Base-by-base conservation (phyloP, 2,888 invertebrate species). In the Stictocephala bisonia region DNA sequence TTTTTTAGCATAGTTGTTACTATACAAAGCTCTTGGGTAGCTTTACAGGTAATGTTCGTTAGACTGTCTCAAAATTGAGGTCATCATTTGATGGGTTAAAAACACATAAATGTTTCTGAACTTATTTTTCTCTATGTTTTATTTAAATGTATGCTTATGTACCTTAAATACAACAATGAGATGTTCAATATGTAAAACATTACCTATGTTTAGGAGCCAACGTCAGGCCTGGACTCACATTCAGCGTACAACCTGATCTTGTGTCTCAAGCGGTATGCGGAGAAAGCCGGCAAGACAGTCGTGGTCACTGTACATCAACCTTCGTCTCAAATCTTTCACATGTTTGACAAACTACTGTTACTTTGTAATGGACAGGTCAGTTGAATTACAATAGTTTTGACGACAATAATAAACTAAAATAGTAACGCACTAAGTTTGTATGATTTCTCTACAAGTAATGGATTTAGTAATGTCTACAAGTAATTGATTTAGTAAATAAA, bases 221-320 rank as follows among this genome's bases (percentile, higher is more conserved):
- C 93, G 18, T 93, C 93, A 41, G 93, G 93, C 29, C 85, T 94
- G 80, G 94, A 94, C 84, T 93, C 93, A 31, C 91, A 92, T 83
- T 90, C 93, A 75, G 93, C 93, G 22, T 89, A 90, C 81, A 89
- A 89, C 78, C 83, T 94, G 76, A 92, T 94, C 87, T 86, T 88
- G 77, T 90, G 90, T 74, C 85, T 94, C 79, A 92, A 92, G 83
- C 86, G 88, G 74, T 93, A 91, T 81, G 92, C 93, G 0, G 88
- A 89, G 76, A 88, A 90, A 78, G 91, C 91, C 84, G 90, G 91
- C 78, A 93, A 93, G 84, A 92, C 92, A 4, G 90, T 94, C 67
- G 90, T 94, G 67, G 88, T 92, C 73, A 92, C 93, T 40, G 90
- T 94, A 3, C 94, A 94, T 82, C 94, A 94, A 83, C 93, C 93